Evolutionary conservation across 2,797 vertebrate genomes (phyloP), one percentile per base, ranked within the genome.

Genomic region (Lemur catta): DNA sequence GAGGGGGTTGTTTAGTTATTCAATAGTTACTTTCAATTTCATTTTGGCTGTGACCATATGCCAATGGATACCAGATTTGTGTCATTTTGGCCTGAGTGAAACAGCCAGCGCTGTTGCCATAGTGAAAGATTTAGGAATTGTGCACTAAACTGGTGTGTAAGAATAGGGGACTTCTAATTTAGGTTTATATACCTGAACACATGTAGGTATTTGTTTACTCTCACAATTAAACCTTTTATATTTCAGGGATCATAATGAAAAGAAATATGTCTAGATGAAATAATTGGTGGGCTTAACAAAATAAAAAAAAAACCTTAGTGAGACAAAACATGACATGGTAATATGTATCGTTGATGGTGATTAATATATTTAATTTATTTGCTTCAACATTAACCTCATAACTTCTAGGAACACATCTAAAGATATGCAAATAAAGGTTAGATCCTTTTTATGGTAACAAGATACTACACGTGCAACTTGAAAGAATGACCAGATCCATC

Each of bases 21-120:
- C 50, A 95, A 92, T 61, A 92, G 92, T 75, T 93, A 72, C 22
- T 86, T 94, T 93, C 55, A 75, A 63, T 81, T 95, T 89, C 72
- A 84, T 80, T 94, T 97, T 95, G 93, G 59, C 67, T 96, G 30
- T 88, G 63, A 93, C 96, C 84, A 41, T 90, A 46, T 87, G 43
- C 65, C 79, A 74, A 0, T 65, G 18, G 43, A 81, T 50, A 82
- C 52, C 84, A 97, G 67, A 84, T 84, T 89, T 87, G 52, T 91
- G 84, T 96, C 79, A 96, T 57, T 89, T 61, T 81, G 50, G 52
- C 55, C 65, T 52, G 43, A 89, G 61, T 50, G 30, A 96, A 95
- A 20, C 35, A 67, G 14, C 33, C 1, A 33, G 55, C 46, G 59
- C 67, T 63, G 82, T 92, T 93, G 9, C 65, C 61, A 79, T 84